Evolutionary conservation across 2,797 vertebrate genomes (phyloP), one percentile per base, ranked within the genome.

Genomic region (Austrolebias charrua): DNA sequence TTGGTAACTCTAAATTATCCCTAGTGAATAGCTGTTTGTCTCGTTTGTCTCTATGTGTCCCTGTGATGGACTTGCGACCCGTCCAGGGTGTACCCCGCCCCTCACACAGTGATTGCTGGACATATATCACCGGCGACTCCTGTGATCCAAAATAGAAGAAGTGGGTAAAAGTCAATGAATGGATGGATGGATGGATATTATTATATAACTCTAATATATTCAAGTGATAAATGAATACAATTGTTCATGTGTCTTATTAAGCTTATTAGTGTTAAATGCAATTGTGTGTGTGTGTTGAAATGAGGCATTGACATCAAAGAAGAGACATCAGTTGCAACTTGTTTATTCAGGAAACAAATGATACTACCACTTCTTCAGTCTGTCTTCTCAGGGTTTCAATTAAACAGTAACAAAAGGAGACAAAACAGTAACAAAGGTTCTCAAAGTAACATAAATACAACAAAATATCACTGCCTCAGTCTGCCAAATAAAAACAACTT

Each of bases 281-380:
- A 24, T 8, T 50, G 16, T 4, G 33, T 35, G 55, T 1, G 14
- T 53, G 8, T 45, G 44, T 5, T n/a, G n/a, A n/a, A n/a, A 49
- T 50, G 31, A 48, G 55, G 15, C 5, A 54, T 46, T 6, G 43
- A 55, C 5, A 57, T 1, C 4, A 29, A 76, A 75, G 38, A 44
- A 69, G n/a, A 64, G 4, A 56, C 18, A 11, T 35, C 15, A 78
- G 60, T 91, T 93, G 85, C 88, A 89, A 92, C 88, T 88, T 88
- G 80, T 93, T 93, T 94, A 92, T 93, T 93, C 85, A 86, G 87
- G 87, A 93, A 90, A 91, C 82, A 89, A 86, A 85, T 88, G 86
- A 88, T 83, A 87, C 85, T 75, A 85, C 79, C 86, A 89, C 88
- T 89, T 87, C 79, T 80, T 81, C 2, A 61, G 81, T 84, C 89